Evolutionary conservation across 1,140 invertebrate genomes (phyloP).

Genomic region (Octopus sinensis): DNA sequence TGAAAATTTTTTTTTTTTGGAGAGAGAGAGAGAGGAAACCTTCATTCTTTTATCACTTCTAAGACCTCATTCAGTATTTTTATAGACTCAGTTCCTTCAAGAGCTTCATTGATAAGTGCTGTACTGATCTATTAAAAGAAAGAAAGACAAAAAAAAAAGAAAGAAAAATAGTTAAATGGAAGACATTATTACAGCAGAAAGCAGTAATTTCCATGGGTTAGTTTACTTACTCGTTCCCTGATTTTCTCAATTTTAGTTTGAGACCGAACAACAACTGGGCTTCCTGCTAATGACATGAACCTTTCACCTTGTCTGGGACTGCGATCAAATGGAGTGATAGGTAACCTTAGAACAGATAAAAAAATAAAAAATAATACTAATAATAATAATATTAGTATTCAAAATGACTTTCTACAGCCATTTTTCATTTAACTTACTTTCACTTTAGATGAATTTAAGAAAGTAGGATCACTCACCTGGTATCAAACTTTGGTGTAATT

Average conservation of each 20-base stretch:
- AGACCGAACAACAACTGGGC: not conserved
- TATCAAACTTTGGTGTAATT: constrained; percentile 5
- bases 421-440: too few relatives aligned
- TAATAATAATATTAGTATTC: too few relatives aligned
- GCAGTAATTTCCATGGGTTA: not conserved
- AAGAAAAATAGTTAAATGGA: not conserved
- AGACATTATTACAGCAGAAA: not conserved
- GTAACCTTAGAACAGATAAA: not conserved
- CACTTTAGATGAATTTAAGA: too few relatives aligned
- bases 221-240: not conserved
- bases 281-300: not conserved
- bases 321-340: not conserved
- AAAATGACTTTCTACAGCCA: too few relatives aligned
- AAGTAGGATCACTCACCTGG: not conserved
- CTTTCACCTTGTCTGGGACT: constrained; percentile 1
- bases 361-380: not conserved
- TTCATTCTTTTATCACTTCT: not conserved
- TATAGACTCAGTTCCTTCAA: not conserved
- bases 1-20: too few relatives aligned
- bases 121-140: not conserved
- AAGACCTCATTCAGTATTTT: not conserved
- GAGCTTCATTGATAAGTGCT: not conserved
- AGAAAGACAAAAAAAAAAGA: not conserved
- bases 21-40: too few relatives aligned
- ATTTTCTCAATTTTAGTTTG: not conserved